Conservation (phyloP, 2,113 vertebrate genomes). For the Trachemys scripta region DNA sequence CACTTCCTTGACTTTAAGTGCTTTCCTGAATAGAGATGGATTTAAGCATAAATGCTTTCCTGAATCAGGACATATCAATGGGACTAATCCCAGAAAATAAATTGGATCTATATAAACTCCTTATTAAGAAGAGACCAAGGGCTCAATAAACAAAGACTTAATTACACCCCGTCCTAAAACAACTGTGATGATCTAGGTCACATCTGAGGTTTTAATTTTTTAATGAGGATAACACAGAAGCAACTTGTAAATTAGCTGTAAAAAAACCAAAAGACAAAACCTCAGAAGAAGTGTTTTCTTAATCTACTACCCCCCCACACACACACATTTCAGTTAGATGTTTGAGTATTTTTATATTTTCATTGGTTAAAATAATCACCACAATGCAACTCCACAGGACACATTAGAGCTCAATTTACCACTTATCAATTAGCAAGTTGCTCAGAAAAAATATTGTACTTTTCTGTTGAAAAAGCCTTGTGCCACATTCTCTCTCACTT, state of each 20-base stretch:
- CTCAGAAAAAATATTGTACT: background rate
- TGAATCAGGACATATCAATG: background rate
- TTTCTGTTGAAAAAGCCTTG: background rate
- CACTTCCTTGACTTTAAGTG: background rate
- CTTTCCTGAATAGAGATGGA: background rate
- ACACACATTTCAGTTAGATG: background rate
- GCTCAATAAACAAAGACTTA: background rate
- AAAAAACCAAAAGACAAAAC: background rate
- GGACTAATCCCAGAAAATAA: background rate
- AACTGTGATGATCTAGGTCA: background rate
- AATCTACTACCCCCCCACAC: background rate
- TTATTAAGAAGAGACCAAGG: background rate
- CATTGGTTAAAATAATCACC: background rate
- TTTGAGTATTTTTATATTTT: background rate
- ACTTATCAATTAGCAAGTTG: background rate
- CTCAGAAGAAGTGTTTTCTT: background rate
- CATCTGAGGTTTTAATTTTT: background rate
- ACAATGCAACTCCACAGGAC: background rate
- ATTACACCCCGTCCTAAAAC: background rate
- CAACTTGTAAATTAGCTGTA: background rate
- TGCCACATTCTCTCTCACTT: conserved; percentile 2
- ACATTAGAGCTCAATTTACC: background rate
- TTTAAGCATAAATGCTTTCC: background rate
- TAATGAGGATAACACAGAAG: background rate
- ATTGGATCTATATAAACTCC: background rate